A percentile compares a stretch with the other conserved stretches of the same genome.
Conservation (phyloP, 1,140 invertebrate species). For the Drosophila willistoni region DNA sequence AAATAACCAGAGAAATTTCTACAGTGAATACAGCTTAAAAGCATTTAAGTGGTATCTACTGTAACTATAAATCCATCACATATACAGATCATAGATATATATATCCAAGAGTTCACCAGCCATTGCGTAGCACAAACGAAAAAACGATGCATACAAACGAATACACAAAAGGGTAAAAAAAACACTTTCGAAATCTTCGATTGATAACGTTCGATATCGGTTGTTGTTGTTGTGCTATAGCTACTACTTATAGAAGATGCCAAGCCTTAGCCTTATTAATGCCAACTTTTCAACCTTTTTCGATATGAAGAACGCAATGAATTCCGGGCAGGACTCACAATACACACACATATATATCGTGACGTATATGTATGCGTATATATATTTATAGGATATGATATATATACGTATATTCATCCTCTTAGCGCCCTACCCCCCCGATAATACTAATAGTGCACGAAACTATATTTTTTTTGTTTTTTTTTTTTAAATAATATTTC, state of each 20-base stretch:
- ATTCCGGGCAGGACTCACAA: background rate
- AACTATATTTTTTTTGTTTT: constrained; percentile 34
- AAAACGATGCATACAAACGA: background rate
- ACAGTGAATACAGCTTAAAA: constrained; percentile 35
- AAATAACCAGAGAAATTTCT: constrained; percentile 34
- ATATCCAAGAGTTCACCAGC: background rate
- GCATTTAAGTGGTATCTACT: background rate
- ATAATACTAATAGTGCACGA: constrained; percentile 41
- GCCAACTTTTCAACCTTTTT: background rate
- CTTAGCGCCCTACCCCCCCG: background rate
- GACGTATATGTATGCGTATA: constrained; percentile 6
- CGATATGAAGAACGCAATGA: background rate
- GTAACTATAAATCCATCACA: constrained; percentile 16
- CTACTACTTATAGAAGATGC: too few species aligned
- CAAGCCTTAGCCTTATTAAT: background rate
- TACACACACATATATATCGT: background rate
- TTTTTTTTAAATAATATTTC: constrained; percentile 37
- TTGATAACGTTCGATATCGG: background rate
- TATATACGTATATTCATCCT: constrained; percentile 1
- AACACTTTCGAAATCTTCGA: background rate
- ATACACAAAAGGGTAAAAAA: background rate
- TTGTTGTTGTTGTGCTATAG: too few species aligned
- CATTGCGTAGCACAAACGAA: constrained; percentile 2
- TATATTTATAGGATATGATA: background rate
- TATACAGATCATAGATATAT: constrained; percentile 13